Evolutionary conservation across 2,113 vertebrate genomes (phyloP), one percentile per base, ranked within the genome.

Genomic region (Chionodraco myersi): DNA sequence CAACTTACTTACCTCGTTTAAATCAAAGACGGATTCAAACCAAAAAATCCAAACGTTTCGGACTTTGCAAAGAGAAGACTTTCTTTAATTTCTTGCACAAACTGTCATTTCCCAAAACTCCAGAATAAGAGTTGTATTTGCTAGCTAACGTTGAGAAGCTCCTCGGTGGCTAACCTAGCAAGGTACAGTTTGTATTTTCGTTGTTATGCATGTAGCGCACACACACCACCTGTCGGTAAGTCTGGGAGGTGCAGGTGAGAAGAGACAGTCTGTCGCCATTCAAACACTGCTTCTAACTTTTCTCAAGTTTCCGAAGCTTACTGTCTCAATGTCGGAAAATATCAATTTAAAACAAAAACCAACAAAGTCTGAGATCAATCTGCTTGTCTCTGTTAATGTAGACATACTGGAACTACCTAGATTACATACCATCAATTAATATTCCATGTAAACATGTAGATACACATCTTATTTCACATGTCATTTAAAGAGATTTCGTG

Each of bases 1-100:
- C 72, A 84, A 92, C 90, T 91, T 91, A 91, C 90, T 91, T 91
- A 91, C 90, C 91, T 91, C 79, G 86, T 86, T 91, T 83, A 90
- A 89, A 90, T 86, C 85, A 90, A 77, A 87, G 61, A 77, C 72
- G 75, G 58, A 79, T 64, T 69, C 41, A 84, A 87, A 77, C 15
- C 77, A 80, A 88, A 81, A 36, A 78, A 88, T 85, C 86, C 84
- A 79, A 67, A 82, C 78, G 84, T 34, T 48, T 71, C 58, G 18
- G 57, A 30, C 53, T 85, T 82, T 72, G 72, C 53, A 75, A 63
- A 71, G 36, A 49, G 45, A 58, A 10, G 5, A 47, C 18, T 76
- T 34, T 69, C 70, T 26, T 78, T 67, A 85, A 44, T 78, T 67
- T 36, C 47, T 13, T 66, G 66, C 56, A 72, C 57, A 56, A 65